Conservation (phyloP, 2,888 invertebrate species). For the Synergus itoensis region DNA sequence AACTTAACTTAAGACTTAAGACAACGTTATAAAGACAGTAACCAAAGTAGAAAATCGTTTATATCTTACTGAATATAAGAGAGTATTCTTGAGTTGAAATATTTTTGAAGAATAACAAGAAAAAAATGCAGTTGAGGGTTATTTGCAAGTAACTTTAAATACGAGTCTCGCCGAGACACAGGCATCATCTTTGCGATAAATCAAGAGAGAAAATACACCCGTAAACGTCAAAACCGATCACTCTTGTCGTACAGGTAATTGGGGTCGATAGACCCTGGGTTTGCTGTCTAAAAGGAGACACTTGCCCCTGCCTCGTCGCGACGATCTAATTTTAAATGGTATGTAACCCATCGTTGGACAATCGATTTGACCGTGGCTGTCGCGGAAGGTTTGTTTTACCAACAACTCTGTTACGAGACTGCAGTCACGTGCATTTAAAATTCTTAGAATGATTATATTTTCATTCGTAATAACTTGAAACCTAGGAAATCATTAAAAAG, state of each 20-base stretch:
- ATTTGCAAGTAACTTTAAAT: conserved; percentile 6
- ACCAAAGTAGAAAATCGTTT: too few relatives aligned
- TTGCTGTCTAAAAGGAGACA: conserved; percentile 32
- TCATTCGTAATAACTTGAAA: neutral
- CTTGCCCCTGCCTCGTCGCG: conserved; percentile 39
- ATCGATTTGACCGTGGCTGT: conserved; percentile 31
- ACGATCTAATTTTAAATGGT: conserved; percentile 41
- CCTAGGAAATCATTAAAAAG: neutral
- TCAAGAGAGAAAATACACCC: conserved; percentile 36
- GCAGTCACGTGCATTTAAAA: neutral
- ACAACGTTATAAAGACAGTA: too few relatives aligned
- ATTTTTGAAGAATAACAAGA: conserved; percentile 8
- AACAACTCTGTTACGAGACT: neutral
- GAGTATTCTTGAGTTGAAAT: neutral
- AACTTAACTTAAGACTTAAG: too few relatives aligned
- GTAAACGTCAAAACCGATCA: conserved; percentile 42
- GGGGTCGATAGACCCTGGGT: conserved; percentile 43
- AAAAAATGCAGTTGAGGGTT: neutral
- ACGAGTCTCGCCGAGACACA: conserved; percentile 5
- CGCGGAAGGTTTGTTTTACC: neutral
- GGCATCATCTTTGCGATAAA: conserved; percentile 39
- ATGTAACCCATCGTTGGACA: conserved; percentile 30
- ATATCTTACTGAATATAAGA: neutral
- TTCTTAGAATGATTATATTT: neutral
- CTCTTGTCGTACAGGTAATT: conserved; percentile 41